Conservation (phyloP, 2,888 invertebrate genomes). For the Mesodorylaimus sp. region DNA sequence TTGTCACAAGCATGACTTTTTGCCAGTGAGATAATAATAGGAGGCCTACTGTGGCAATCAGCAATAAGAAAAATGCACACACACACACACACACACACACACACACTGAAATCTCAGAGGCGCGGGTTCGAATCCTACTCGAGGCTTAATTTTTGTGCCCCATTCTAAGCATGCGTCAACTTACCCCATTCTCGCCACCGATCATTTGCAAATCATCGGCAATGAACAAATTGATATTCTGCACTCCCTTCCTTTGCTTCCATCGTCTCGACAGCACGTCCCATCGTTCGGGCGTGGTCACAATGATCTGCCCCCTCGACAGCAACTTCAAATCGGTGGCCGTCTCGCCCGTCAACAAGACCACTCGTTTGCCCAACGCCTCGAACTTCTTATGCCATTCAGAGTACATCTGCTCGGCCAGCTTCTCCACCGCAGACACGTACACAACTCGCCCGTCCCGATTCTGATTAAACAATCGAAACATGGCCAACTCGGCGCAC, state of each 20-base stretch:
- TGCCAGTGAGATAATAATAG: too few relatives aligned
- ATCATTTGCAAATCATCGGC: conserved; percentile 76
- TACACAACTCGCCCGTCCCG: conserved; percentile 63
- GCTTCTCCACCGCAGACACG: conserved; percentile 67
- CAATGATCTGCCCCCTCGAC: conserved; percentile 65
- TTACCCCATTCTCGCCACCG: conserved; percentile 38
- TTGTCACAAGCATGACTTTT: too few relatives aligned
- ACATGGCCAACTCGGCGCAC: conserved; percentile 82
- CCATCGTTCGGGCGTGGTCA: conserved; percentile 95
- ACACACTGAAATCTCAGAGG: too few relatives aligned
- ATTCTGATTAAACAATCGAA: conserved; percentile 51
- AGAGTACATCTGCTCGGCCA: conserved; percentile 57
- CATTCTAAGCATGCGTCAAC: background rate
- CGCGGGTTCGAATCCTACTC: too few relatives aligned
- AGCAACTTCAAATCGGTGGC: conserved; percentile 83
- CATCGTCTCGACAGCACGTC: conserved; percentile 90
- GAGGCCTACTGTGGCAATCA: too few relatives aligned
- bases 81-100: too few relatives aligned
- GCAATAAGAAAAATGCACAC: too few relatives aligned
- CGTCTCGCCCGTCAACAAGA: conserved; percentile 84
- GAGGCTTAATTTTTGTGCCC: background rate
- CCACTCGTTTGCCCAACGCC: conserved; percentile 52
- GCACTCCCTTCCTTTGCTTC: conserved; percentile 97
- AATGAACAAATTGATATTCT: conserved; percentile 83
- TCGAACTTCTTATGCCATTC: conserved; percentile 80